A percentile compares a stretch with the other conserved stretches of the same genome.
phyloP scores from a whole-genome alignment of 2,113 vertebrate genomes.

The Ptilonorhynchus violaceus region DNA sequence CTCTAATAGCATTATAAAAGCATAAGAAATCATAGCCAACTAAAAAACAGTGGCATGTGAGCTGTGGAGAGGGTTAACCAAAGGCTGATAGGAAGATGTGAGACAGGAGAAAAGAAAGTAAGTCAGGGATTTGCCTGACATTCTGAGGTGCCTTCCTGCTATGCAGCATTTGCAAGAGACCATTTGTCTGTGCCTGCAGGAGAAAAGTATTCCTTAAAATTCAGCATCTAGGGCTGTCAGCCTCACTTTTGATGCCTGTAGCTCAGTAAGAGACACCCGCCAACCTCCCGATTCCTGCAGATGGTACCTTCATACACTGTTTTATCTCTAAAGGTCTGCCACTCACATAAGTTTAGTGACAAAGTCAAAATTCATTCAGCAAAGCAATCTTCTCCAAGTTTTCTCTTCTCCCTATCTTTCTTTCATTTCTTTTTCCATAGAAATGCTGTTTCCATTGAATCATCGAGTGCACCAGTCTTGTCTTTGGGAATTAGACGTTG shows the following conservation, averaged over 20 bases:
- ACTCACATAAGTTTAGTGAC: conserved; percentile 55
- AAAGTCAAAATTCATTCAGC: conserved; percentile 53
- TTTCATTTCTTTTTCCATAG: conserved; percentile 14
- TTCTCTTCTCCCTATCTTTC: conserved; percentile 3
- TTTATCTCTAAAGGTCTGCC: conserved; percentile 53
- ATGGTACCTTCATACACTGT: conserved; percentile 41
- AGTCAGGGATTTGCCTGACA: background rate
- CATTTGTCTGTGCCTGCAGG: background rate
- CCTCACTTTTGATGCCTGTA: conserved; percentile 34
- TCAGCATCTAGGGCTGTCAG: conserved; percentile 18
- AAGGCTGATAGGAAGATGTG: background rate
- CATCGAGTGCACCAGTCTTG: background rate
- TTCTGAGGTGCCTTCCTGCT: background rate
- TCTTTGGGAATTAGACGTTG: conserved; percentile 9
- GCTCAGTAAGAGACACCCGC: conserved; percentile 8
- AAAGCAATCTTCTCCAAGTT: conserved; percentile 42
- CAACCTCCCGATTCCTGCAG: conserved; percentile 24
- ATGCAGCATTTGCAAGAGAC: background rate
- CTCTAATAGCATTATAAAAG: background rate
- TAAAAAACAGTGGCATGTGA: background rate
- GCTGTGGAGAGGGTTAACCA: background rate
- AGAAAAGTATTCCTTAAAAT: conserved; percentile 39
- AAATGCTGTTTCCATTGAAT: background rate
- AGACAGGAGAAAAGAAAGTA: background rate
- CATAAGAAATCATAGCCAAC: background rate